Evolutionary conservation across 2,113 vertebrate species (phyloP).

Genomic region (Pygathrix nemaeus): DNA sequence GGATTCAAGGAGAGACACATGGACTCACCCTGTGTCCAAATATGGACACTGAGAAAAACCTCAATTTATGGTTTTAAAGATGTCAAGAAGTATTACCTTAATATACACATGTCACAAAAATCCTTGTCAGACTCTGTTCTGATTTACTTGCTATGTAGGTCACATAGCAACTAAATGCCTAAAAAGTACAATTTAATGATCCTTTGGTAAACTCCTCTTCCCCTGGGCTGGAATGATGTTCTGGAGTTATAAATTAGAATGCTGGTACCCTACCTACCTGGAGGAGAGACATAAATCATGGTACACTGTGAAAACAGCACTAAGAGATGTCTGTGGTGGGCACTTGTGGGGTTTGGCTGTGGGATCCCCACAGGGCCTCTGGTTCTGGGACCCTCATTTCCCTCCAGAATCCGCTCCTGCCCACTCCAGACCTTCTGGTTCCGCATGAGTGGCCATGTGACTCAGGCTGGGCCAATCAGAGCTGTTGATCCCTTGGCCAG

Average conservation of each 20-base stretch:
- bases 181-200: background rate
- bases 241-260: background rate
- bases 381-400: background rate
- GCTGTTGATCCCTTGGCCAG: background rate
- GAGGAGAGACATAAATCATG: background rate
- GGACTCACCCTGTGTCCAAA: background rate
- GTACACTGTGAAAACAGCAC: background rate
- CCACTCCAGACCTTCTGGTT: background rate
- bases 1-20: background rate
- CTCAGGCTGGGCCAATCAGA: background rate
- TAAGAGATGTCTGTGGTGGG: background rate
- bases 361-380: fast-evolving
- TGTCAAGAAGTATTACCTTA: conserved; percentile 33
- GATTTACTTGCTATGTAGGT: conserved; percentile 26
- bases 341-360: background rate
- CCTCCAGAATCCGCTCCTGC: background rate
- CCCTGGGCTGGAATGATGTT: background rate
- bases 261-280: background rate
- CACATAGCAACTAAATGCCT: background rate
- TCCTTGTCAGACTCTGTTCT: background rate
- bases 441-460: background rate
- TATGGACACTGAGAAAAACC: background rate
- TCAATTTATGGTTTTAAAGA: background rate
- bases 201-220: background rate
- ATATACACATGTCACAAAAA: background rate